Conservation (phyloP, 37 sponge, comb jelly and placozoan species). For the Ephydatia muelleri region DNA sequence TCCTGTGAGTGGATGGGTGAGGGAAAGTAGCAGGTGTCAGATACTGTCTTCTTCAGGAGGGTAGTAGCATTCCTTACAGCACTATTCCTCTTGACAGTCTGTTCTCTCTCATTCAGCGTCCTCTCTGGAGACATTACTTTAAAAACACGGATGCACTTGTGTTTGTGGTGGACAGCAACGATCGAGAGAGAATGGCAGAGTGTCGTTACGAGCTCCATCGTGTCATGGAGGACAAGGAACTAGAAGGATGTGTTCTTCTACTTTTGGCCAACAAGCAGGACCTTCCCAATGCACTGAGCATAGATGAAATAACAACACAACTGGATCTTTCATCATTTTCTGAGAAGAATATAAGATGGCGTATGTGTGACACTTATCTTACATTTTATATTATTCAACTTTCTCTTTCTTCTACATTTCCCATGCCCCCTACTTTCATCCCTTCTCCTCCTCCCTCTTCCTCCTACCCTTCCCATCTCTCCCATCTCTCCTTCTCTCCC, state of each 20-base stretch:
- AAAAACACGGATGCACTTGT: conserved; percentile 78
- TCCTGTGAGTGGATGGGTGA: no score
- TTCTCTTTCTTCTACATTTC: not conserved
- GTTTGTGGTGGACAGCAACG: conserved; percentile 91
- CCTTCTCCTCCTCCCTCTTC: not conserved
- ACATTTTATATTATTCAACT: not conserved
- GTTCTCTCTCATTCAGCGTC: conserved; percentile 49
- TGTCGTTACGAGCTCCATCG: conserved; percentile 57
- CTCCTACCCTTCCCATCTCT: not conserved
- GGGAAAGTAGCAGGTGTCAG: no score
- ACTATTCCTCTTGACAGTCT: no score
- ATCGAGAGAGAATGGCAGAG: conserved; percentile 75
- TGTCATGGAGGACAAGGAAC: conserved; percentile 66
- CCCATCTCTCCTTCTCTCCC: not conserved
- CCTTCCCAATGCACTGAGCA: conserved; percentile 80
- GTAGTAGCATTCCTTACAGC: no score
- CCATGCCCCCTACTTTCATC: not conserved
- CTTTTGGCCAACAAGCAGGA: conserved; percentile 95
- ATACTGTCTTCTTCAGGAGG: no score
- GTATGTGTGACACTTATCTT: conserved; percentile 58
- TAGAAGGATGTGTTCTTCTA: conserved; percentile 46
- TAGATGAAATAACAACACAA: conserved; percentile 57
- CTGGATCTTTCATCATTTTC: conserved; percentile 56
- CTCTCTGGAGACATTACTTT: conserved; percentile 87
- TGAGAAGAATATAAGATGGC: conserved; percentile 42